Evolutionary conservation across 2,797 vertebrate genomes (phyloP), one percentile per base, ranked within the genome.

Genomic region (Thalassophryne amazonica): DNA sequence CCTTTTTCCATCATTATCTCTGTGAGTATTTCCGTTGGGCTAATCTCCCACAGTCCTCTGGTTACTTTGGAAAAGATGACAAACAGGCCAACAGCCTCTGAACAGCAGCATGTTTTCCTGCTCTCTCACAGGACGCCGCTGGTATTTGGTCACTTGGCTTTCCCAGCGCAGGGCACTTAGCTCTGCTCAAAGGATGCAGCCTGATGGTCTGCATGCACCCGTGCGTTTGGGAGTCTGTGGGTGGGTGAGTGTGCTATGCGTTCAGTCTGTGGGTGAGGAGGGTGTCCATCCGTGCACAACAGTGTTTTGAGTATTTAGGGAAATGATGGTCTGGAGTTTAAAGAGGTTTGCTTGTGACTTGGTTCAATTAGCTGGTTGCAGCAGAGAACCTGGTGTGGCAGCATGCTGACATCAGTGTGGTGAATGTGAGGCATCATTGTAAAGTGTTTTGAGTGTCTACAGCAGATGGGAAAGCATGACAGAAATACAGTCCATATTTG

Each of bases 1-100:
- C 82, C 63, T 77, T 86, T 86, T 84, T 80, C 81, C 79, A 54
- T 78, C 69, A 78, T 80, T 83, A 85, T 86, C 79, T 78, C 58
- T 38, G 63, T 56, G 64, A 83, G 74, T 73, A 70, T 85, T 91
- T 90, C 81, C 88, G 78, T 65, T 57, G 45, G 42, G 56, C 60
- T 81, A 82, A 81, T 85, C 84, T 86, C 76, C 70, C 67, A 69
- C 76, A 56, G 85, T 78, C 76, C n/a, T 82, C 49, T 57, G 32
- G 69, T 88, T 86, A 78, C 76, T 76, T 81, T 66, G 81, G 87
- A 89, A 89, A 90, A 81, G 62, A 86, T 86, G 84, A 89, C 83
- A 88, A 86, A 85, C 67, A 79, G 41, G 64, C 76, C 56, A 53
- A 67, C 62, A 65, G 68, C 73, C 55, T 58, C 63, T 77, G 43